Conservation (phyloP, 2,113 vertebrate genomes). For the Leiothrix lutea region DNA sequence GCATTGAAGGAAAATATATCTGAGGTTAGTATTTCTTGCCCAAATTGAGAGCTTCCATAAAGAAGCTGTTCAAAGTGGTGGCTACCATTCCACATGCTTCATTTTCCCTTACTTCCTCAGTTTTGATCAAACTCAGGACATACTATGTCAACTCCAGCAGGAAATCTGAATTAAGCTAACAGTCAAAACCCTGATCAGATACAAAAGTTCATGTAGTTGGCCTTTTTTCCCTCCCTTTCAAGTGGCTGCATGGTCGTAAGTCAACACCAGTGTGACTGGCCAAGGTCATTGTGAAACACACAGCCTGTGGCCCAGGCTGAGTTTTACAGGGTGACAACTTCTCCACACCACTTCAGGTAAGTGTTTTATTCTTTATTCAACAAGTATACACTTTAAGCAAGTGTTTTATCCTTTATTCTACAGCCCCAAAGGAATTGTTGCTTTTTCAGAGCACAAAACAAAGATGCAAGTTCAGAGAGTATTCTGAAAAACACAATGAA, state of each 20-base stretch:
- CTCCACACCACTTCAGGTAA: not conserved
- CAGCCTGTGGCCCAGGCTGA: accelerated
- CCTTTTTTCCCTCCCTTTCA: not conserved
- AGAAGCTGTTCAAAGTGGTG: not conserved
- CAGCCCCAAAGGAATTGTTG: not conserved
- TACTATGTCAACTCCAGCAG: not conserved
- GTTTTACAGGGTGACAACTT: not conserved
- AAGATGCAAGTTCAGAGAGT: not conserved
- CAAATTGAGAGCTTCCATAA: not conserved
- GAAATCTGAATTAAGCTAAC: not conserved
- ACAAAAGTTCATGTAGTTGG: not conserved
- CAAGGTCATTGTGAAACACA: not conserved
- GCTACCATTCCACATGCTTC: not conserved
- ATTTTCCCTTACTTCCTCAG: not conserved
- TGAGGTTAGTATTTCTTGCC: not conserved
- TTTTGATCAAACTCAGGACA: not conserved
- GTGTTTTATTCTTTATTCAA: not conserved
- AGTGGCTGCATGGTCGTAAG: not conserved
- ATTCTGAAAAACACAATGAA: not conserved
- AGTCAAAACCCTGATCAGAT: not conserved
- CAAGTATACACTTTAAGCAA: not conserved
- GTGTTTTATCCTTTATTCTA: not conserved
- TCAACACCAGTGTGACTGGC: accelerated
- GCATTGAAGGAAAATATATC: not conserved
- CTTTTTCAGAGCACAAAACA: not conserved